Evolutionary conservation across 2,113 vertebrate species (phyloP).

Genomic region (Macquaria australasica): DNA sequence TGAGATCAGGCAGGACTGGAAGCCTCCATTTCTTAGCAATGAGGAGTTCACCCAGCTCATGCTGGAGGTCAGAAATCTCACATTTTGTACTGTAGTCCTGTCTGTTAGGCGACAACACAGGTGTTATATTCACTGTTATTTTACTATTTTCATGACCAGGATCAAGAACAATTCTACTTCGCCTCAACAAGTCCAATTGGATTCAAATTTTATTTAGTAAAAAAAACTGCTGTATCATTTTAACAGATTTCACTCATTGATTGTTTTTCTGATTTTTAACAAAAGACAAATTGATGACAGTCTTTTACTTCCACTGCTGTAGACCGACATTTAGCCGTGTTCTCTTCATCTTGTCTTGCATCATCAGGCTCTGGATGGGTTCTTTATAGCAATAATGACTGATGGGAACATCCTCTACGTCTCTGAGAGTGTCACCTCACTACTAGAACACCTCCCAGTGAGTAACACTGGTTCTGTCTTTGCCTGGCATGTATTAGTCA

Average conservation of each 20-base stretch:
- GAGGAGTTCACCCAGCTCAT: constrained; percentile 99
- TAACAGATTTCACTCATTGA: background rate
- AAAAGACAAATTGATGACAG: background rate
- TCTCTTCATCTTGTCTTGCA: constrained; percentile 38
- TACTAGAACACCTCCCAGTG: constrained; percentile 99
- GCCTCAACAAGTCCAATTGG: background rate
- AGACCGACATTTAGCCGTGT: background rate
- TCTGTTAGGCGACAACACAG: background rate
- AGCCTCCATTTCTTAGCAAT: constrained; percentile 98
- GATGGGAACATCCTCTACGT: constrained; percentile 99
- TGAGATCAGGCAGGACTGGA: constrained; percentile 99
- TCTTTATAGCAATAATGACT: constrained; percentile 99
- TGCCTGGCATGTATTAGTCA: background rate
- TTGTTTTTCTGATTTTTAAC: background rate
- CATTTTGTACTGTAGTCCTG: constrained; percentile 10
- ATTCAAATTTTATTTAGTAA: background rate
- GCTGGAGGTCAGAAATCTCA: constrained; percentile 91
- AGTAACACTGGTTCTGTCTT: constrained; percentile 75
- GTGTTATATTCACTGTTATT: background rate
- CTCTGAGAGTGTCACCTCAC: constrained; percentile 97
- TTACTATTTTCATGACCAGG: background rate
- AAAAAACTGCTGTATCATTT: background rate
- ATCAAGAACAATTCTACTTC: background rate
- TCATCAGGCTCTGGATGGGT: constrained; percentile 96
- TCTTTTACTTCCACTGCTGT: background rate